Percentiles rank a stretch among this genome's conserved stretches.
phyloP scores from a whole-genome alignment of 1,140 invertebrate species.

The Oppia nitens region DNA sequence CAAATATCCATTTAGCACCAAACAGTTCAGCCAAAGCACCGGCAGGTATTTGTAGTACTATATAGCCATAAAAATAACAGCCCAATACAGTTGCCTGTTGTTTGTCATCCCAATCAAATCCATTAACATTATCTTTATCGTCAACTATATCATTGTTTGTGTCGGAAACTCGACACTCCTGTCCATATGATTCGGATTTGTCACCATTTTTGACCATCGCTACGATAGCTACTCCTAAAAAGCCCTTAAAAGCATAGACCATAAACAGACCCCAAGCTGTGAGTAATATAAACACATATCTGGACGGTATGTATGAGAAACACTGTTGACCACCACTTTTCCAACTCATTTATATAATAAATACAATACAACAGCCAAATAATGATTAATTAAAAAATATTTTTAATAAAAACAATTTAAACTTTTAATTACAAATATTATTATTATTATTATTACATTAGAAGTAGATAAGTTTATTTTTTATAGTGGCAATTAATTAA shows the following conservation, averaged over 20 bases:
- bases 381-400: too few species aligned
- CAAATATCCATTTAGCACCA: conserved; percentile 69
- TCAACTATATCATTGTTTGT: background rate
- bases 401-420: too few species aligned
- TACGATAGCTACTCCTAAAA: conserved; percentile 18
- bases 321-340: background rate
- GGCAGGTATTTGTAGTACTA: conserved; percentile 61
- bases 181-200: background rate
- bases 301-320: conserved; percentile 1
- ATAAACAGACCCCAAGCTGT: conserved; percentile 17
- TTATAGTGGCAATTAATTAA: too few species aligned
- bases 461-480: too few species aligned
- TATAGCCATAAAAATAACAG: conserved; percentile 70
- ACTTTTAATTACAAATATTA: too few species aligned
- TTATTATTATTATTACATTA: too few species aligned
- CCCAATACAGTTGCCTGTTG: conserved; percentile 43
- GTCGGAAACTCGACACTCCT: background rate
- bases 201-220: conserved; percentile 37
- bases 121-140: background rate
- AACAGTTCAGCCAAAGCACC: conserved; percentile 54
- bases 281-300: conserved; percentile 15
- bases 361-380: too few species aligned
- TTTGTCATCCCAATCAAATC: conserved; percentile 19
- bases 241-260: conserved; percentile 17
- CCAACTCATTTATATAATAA: too few species aligned